Percentiles rank a stretch among this genome's conserved stretches.
phyloP scores from a whole-genome alignment of 2,797 vertebrate species.

The Syncerus caffer region DNA sequence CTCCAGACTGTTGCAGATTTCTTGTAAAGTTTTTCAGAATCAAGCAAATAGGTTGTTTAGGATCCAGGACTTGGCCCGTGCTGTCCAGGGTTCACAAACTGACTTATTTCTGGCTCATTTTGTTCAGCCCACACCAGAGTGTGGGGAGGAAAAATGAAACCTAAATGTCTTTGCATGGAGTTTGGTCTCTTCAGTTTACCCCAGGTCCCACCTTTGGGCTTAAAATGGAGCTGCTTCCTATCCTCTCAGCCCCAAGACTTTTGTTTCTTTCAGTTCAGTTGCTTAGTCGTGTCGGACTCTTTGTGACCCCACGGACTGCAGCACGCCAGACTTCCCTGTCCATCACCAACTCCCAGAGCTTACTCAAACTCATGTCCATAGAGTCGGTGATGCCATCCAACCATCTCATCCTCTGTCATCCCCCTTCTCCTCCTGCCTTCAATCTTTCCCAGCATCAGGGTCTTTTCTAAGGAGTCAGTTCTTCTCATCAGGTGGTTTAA shows the following conservation, averaged over 20 bases:
- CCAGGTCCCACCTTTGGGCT: not conserved
- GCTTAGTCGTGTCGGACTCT: rapidly evolving
- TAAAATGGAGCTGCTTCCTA: not conserved
- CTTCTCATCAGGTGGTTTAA: not conserved
- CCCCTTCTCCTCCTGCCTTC: not conserved
- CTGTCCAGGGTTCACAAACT: not conserved
- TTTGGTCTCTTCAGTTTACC: not conserved
- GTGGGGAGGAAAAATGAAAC: not conserved
- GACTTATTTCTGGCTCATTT: not conserved
- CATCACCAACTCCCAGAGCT: not conserved
- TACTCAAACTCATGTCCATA: not conserved
- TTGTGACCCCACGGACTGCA: not conserved
- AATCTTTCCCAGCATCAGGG: not conserved
- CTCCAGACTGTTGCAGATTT: not conserved
- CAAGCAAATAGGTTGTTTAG: not conserved
- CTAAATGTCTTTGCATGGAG: not conserved
- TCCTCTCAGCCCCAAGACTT: not conserved
- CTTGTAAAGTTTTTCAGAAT: not conserved
- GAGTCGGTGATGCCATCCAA: not conserved
- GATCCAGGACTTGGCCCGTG: not conserved
- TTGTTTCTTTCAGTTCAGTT: not conserved
- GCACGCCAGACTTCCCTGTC: not conserved
- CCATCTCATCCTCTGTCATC: not conserved
- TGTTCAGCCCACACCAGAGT: not conserved
- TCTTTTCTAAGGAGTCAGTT: not conserved